phyloP scores from a whole-genome alignment of 2,797 vertebrate species.

The Clarias platycephalus region DNA sequence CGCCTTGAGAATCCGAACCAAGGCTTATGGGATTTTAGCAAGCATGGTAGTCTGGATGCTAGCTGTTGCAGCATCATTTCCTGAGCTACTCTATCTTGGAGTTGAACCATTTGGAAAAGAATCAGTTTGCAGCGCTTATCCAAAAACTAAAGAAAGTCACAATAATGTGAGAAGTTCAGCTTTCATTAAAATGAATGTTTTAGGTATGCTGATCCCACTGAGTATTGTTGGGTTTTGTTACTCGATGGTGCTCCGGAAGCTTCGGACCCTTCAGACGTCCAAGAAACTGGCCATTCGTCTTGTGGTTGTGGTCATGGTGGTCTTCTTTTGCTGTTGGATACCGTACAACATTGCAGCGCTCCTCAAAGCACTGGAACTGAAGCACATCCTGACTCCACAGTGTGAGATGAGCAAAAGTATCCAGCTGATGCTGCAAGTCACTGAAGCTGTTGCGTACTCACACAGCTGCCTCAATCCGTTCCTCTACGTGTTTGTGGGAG shows the following conservation, averaged over 20 bases:
- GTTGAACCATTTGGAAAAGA: constrained; percentile 16
- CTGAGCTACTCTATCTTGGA: constrained; percentile 76
- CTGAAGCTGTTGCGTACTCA: too few relatives aligned
- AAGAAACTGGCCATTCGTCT: constrained; percentile 82
- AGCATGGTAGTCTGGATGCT: constrained; percentile 76
- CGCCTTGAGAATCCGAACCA: constrained; percentile 77
- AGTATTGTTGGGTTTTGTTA: constrained; percentile 84
- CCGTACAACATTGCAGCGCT: constrained; percentile 83
- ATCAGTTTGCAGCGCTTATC: constrained; percentile 44
- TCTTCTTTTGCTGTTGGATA: constrained; percentile 86
- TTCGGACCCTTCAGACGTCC: constrained; percentile 71
- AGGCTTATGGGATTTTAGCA: constrained; percentile 73
- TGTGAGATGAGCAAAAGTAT: constrained; percentile 73
- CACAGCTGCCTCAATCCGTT: constrained; percentile 82
- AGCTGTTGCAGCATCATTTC: constrained; percentile 76
- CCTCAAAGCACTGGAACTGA: constrained; percentile 71
- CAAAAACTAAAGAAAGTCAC: accelerated
- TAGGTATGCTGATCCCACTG: constrained; percentile 81
- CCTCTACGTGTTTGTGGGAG: constrained; percentile 88
- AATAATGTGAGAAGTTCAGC: constrained; percentile 68
- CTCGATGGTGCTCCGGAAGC: constrained; percentile 76
- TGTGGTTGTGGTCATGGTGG: constrained; percentile 77
- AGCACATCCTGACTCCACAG: background rate
- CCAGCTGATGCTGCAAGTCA: constrained; percentile 59
- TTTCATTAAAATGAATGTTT: constrained; percentile 80